Evolutionary conservation across 2,113 vertebrate genomes (phyloP).

Genomic region (mouse (Mus musculus)): DNA sequence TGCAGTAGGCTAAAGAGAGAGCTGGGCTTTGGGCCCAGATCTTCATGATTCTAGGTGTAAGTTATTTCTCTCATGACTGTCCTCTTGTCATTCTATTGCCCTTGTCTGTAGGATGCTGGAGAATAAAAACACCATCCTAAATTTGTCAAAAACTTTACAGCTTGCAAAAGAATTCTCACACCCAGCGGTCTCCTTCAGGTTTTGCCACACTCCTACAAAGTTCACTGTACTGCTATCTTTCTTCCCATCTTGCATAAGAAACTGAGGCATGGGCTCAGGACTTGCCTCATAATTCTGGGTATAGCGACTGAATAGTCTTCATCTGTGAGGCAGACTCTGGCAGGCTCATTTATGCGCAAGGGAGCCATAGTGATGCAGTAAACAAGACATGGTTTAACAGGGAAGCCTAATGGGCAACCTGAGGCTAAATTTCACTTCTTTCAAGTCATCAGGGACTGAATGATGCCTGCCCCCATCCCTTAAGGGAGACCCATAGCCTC

Average conservation of each 20-base stretch:
- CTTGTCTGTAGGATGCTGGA: not conserved
- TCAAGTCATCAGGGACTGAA: not conserved
- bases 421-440: not conserved
- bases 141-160: not conserved
- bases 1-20: not conserved
- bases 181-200: not conserved
- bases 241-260: not conserved
- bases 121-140: not conserved
- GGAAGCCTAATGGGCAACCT: not conserved
- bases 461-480: not conserved
- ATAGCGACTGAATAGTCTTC: not conserved
- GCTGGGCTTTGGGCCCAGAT: not conserved
- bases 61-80: not conserved
- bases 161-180: not conserved
- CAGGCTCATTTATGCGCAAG: not conserved
- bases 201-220: not conserved
- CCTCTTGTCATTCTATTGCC: not conserved
- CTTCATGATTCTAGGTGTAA: not conserved
- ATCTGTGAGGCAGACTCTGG: not conserved
- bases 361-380: not conserved
- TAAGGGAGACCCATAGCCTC: not conserved
- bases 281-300: not conserved
- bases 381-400: not conserved
- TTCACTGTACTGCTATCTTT: accelerated
- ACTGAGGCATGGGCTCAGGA: not conserved